Evolutionary conservation across 2,888 invertebrate genomes (phyloP).

Genomic region (Hecatera dysodea): DNA sequence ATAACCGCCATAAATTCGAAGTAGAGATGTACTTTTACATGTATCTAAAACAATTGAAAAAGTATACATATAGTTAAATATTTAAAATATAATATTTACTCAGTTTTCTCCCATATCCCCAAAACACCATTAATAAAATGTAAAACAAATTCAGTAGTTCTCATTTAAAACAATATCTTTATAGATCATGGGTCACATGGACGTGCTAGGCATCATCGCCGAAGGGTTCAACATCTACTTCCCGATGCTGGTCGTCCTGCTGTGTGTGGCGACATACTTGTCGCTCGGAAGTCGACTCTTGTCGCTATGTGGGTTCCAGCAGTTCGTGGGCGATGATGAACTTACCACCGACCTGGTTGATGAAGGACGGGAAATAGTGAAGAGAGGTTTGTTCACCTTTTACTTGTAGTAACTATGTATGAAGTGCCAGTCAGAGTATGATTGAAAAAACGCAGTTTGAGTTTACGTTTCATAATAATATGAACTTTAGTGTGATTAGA

Average conservation of each 20-base stretch:
- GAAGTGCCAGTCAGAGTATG: neutral
- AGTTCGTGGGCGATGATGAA: conserved; percentile 98
- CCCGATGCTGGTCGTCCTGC: conserved; percentile 97
- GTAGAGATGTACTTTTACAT: too few species aligned
- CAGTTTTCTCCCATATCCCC: too few species aligned
- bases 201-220: conserved; percentile 98
- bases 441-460: neutral
- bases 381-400: conserved; percentile 92
- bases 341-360: conserved; percentile 98
- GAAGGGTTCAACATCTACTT: conserved; percentile 99
- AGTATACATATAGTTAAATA: too few species aligned
- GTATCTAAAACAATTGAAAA: too few species aligned
- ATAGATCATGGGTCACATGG: conserved; percentile 99
- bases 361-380: conserved; percentile 97
- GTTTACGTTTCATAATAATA: neutral
- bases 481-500: neutral
- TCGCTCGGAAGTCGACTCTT: conserved; percentile 97
- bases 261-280: conserved; percentile 98
- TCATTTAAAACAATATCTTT: conserved; percentile 32
- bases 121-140: too few species aligned
- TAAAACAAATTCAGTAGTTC: too few species aligned
- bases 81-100: too few species aligned
- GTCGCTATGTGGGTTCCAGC: conserved; percentile 98
- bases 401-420: neutral
- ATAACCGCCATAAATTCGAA: too few species aligned